Evolutionary conservation across 2,113 vertebrate genomes (phyloP), one percentile per base, ranked within the genome.

Genomic region (Panthera tigris): DNA sequence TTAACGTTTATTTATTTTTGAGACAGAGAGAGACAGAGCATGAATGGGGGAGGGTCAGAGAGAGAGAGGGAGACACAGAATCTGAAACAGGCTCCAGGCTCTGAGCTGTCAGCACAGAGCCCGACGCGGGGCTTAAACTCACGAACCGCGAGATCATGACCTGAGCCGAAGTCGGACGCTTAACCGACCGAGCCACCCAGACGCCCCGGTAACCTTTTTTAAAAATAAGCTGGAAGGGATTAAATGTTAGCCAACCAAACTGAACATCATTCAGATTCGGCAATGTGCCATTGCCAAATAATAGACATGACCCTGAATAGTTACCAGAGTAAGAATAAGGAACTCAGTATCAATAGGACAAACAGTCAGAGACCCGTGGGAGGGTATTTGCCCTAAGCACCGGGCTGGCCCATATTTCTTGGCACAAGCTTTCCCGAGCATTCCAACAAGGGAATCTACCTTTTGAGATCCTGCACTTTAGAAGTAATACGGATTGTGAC

Each of bases 401-500:
- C 0, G 2, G 33, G 3, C 29, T 39, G 33, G 3, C 5, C 45
- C 2, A 0, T 33, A 2, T 29, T 61, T n/a, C 85, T 55, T 21
- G 27, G 31, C 27, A 65, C 5, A 25, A 61, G 36, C 2, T 23
- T 23, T 45, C 11, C 14, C 2, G 4, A 86, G 41, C 27, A 63
- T 41, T 33, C 39, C 33, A 33, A 25, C 61, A 21, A 0, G 4
- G 52, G 10, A 39, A 57, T 19, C 5, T 3, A 29, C 16, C 65
- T 63, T 50, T 41, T 6, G 29, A 79, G 4, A 13, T 3, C 9
- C 61, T n/a, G 0, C 1, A 0, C 1, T 21, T 52, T 8, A 15
- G 15, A 65, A 5, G 7, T 27, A 3, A 21, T 2, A 4, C 8
- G 15, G 4, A 1, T 21, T 7, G 36, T 41, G 15, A 12, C 68